Conservation (phyloP, 1,140 invertebrate species). For the Parasteatoda tepidariorum region DNA sequence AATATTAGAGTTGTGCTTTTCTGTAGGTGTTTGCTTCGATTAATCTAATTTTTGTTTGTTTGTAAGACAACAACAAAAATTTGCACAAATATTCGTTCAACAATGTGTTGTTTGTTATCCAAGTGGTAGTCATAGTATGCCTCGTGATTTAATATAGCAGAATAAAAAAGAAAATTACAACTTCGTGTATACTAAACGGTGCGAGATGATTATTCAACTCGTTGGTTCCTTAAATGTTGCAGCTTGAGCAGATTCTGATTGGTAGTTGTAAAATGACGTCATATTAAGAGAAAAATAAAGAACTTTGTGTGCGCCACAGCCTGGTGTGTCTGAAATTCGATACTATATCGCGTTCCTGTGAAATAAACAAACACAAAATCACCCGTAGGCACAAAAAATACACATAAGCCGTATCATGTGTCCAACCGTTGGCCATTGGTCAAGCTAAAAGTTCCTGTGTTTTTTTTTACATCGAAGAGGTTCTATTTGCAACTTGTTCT, state of each 20-base stretch:
- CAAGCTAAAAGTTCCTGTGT: slow-evolving; percentile 60
- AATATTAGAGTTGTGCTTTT: slow-evolving; percentile 43
- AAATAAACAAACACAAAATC: slow-evolving; percentile 25
- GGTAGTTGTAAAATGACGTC: neutral
- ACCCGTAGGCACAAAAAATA: slow-evolving; percentile 18
- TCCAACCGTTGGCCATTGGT: slow-evolving; percentile 49
- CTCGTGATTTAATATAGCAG: slow-evolving; percentile 27
- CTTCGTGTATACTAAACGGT: slow-evolving; percentile 32
- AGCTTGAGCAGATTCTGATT: slow-evolving; percentile 2
- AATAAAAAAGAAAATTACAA: slow-evolving; percentile 17
- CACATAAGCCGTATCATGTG: slow-evolving; percentile 43
- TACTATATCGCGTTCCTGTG: slow-evolving; percentile 36
- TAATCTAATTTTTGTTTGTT: neutral
- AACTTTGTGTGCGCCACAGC: neutral
- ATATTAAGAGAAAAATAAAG: slow-evolving; percentile 19
- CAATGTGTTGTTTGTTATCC: slow-evolving; percentile 42
- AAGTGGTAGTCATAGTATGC: slow-evolving; percentile 44
- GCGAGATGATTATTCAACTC: slow-evolving; percentile 24
- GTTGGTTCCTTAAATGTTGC: slow-evolving; percentile 32
- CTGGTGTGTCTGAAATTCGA: slow-evolving; percentile 25
- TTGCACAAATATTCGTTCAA: slow-evolving; percentile 24
- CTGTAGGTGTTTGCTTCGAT: slow-evolving; percentile 36
- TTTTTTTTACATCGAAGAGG: slow-evolving; percentile 61
- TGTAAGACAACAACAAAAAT: neutral
- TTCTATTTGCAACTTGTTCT: slow-evolving; percentile 60